Evolutionary conservation across 2,113 vertebrate genomes (phyloP), one percentile per base, ranked within the genome.

Genomic region (Rafetus swinhoei): DNA sequence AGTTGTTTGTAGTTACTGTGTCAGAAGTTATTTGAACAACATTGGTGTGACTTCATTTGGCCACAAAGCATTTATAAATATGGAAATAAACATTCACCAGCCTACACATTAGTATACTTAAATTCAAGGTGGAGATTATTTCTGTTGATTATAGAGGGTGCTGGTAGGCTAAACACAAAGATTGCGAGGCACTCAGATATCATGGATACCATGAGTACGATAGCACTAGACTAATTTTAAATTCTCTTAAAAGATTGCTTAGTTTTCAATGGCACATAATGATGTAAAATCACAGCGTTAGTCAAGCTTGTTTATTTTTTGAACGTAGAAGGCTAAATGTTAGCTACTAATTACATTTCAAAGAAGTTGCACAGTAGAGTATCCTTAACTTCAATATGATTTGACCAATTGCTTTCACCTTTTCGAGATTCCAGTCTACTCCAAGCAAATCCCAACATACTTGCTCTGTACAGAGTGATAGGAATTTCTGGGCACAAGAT

Each of bases 151-250:
- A 54, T 29, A 1, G 72, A 1, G 3, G 84, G 52, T 25, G 56
- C 32, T 2, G 1, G 3, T 6, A 0, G 2, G 77, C 52, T 21
- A 9, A 88, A n/a, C n/a, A n/a, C 6, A 32, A 50, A 52, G 21
- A 25, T 14, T 3, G 1, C 39, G n/a, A 11, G 69, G 80, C 18
- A 4, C 39, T n/a, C 0, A 1, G 56, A 29, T 69, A 69, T 52
- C 0, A 32, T 1, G 54, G 81, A 76, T 76, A 76, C 62, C 59
- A 53, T 29, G 1, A 0, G 57, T 12, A 19, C 9, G 18, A 74
- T 39, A 79, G 7, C 52, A 9, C 9, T 32, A 3, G 59, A 10
- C 25, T 60, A 45, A 45, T 84, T 53, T 59, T 72, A 50, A 77
- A 52, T 52, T 45, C 8, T 2, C 81, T 3, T n/a, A 69, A 69